These are phyloP conservation scores for Danionella cerebrum DNA, from an alignment of 2,113 vertebrate genomes.

Conservation along the genomic window DNA sequence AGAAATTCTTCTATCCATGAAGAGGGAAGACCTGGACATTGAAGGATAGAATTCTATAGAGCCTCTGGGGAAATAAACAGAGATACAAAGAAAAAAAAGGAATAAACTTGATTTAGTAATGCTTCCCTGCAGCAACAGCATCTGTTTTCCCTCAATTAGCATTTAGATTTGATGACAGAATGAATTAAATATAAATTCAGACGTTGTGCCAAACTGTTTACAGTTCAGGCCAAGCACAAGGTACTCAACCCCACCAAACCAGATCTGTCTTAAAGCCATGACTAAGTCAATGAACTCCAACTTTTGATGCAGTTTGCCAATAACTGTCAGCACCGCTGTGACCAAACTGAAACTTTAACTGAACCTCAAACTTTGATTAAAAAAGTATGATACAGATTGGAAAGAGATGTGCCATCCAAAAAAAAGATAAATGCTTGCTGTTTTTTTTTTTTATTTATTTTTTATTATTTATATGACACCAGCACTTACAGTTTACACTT, in stretches of 20 bases:
- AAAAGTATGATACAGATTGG: neutral
- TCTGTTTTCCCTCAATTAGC: slow-evolving; percentile 18
- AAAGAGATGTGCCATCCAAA: neutral
- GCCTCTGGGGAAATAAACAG: neutral
- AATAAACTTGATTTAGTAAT: slow-evolving; percentile 5
- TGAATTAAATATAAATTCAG: neutral
- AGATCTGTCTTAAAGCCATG: slow-evolving; percentile 8
- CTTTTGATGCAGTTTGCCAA: neutral
- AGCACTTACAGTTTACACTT: no score
- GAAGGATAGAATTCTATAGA: neutral
- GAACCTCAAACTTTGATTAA: neutral
- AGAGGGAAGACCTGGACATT: neutral
- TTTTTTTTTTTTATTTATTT: no score
- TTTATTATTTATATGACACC: no score
- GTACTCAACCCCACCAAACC: slow-evolving; percentile 1
- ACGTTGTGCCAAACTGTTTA: slow-evolving; percentile 3
- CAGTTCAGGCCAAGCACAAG: slow-evolving; percentile 9
- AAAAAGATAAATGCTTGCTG: neutral
- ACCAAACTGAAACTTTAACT: neutral
- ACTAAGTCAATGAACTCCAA: slow-evolving; percentile 8
- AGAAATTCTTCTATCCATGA: neutral
- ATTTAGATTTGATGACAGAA: slow-evolving; percentile 16
- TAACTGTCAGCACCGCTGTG: neutral
- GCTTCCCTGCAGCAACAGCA: slow-evolving; percentile 3
- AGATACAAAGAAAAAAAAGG: slow-evolving; percentile 9